Conservation (phyloP, 1,140 invertebrate species). For the Paracyclopina nana region DNA sequence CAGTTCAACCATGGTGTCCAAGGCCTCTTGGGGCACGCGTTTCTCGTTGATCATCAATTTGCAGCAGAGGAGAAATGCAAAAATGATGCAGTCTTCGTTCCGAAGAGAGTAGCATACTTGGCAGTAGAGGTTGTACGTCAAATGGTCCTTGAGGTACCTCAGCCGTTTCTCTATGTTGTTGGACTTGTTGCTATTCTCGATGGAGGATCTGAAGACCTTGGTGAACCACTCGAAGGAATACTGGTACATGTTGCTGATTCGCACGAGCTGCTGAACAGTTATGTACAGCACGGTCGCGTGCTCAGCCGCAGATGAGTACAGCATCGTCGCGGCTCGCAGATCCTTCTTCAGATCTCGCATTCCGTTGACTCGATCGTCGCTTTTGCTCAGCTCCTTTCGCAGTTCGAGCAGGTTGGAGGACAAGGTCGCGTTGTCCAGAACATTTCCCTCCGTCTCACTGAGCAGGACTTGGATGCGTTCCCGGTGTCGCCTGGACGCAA, state of each 20-base stretch:
- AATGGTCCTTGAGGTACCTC: slow-evolving; percentile 44
- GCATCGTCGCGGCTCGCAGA: too few relatives aligned
- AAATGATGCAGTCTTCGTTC: slow-evolving; percentile 79
- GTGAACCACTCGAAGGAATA: slow-evolving; percentile 36
- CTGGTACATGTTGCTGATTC: slow-evolving; percentile 49
- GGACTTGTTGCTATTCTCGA: slow-evolving; percentile 28
- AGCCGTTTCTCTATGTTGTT: slow-evolving; percentile 28
- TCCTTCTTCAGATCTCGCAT: too few relatives aligned
- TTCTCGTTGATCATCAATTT: slow-evolving; percentile 29
- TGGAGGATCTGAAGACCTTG: too few relatives aligned
- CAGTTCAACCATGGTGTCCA: too few relatives aligned
- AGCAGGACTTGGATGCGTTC: too few relatives aligned
- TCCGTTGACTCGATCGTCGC: too few relatives aligned
- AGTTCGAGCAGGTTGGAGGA: too few relatives aligned
- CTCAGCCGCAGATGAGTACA: slow-evolving; percentile 60
- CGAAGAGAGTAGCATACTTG: slow-evolving; percentile 83
- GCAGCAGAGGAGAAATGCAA: slow-evolving; percentile 29
- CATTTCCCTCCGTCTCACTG: too few relatives aligned
- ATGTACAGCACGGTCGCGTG: slow-evolving; percentile 78
- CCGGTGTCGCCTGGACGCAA: too few relatives aligned
- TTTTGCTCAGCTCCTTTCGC: too few relatives aligned
- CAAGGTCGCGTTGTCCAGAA: too few relatives aligned
- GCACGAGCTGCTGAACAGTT: slow-evolving; percentile 48
- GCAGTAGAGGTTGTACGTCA: slow-evolving; percentile 72
- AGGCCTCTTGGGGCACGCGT: too few relatives aligned